Base-by-base conservation (phyloP, 2,888 invertebrate genomes). In the Epinotia bilunana region DNA sequence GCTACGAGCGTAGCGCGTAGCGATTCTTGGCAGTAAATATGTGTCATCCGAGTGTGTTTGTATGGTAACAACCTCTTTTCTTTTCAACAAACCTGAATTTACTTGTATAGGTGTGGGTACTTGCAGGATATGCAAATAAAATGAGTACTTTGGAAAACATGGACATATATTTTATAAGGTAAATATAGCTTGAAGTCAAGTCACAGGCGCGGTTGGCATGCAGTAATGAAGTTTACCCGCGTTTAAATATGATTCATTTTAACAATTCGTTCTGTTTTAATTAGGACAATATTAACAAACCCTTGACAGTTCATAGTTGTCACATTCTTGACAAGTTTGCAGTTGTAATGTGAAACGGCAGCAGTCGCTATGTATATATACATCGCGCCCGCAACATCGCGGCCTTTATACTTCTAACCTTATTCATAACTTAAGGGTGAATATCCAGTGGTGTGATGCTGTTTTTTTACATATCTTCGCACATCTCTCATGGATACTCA, bases 131-230 rank as follows among this genome's bases (percentile, higher is more conserved):
- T n/a, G 57, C 68, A 77, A 74, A 69, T 23, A 11, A 57, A 76
- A 75, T 62, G 72, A 72, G 74, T 70, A 77, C 62, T 68, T 75
- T 74, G 76, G 73, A 73, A 57, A 55, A 63, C 73, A 77, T 75
- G 74, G 65, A 74, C 63, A 69, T 76, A 76, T 60, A 76, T 76
- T 75, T 72, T 79, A 74, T 80, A 78, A 76, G 76, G 76, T 79
- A 77, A 74, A 75, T 71, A 77, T 79, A 80, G 61, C 76, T 75
- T 78, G 79, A 74, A n/a, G 28, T 75, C 62, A 39, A 70, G 28
- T 69, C 67, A 73, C 63, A 73, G 70, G 49, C 62, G 65, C 55
- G 49, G 3, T 20, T 13, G 57, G 23, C 16, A 39, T 58, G 60
- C 16, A 72, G 53, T 16, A 49, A 49, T 49, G 4, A 49, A 16